These are phyloP conservation scores for Apamea sordens DNA, from an alignment of 2,888 invertebrate species.

Conservation along the genomic window DNA sequence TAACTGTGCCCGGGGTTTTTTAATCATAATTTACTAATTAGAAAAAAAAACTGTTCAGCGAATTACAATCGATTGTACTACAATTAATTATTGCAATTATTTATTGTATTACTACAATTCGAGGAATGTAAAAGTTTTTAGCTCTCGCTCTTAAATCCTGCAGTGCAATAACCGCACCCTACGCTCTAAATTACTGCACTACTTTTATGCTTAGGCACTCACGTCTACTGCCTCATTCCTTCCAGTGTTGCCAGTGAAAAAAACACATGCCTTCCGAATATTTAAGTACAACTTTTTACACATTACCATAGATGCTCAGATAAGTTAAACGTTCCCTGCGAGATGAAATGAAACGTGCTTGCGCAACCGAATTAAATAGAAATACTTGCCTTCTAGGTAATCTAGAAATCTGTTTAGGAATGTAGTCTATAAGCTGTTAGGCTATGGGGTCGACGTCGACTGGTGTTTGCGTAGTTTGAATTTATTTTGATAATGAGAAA, in stretches of 20 bases:
- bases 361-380: conserved; percentile 51
- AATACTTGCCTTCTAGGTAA: conserved; percentile 56
- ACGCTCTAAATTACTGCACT: not conserved
- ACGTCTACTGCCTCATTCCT: conserved; percentile 6
- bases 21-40: too few relatives aligned
- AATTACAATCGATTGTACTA: not conserved
- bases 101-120: not conserved
- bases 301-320: conserved; percentile 45
- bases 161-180: conserved; percentile 4
- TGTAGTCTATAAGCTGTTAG: conserved; percentile 45
- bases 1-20: not conserved
- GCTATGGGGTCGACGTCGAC: conserved; percentile 31
- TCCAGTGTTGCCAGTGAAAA: conserved; percentile 6
- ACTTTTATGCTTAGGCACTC: not conserved
- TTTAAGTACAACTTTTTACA: conserved; percentile 23
- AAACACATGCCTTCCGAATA: not conserved
- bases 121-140: not conserved
- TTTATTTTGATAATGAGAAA: conserved; percentile 41
- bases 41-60: not conserved
- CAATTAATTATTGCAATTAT: too few relatives aligned
- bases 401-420: conserved; percentile 63
- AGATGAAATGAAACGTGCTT: conserved; percentile 48
- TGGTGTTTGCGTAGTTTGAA: conserved; percentile 49
- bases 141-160: not conserved
- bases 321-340: conserved; percentile 22